A percentile compares a stretch with the other conserved stretches of the same genome.
Conservation (phyloP, 2,113 vertebrate species). For the Cephalopterus ornatus region DNA sequence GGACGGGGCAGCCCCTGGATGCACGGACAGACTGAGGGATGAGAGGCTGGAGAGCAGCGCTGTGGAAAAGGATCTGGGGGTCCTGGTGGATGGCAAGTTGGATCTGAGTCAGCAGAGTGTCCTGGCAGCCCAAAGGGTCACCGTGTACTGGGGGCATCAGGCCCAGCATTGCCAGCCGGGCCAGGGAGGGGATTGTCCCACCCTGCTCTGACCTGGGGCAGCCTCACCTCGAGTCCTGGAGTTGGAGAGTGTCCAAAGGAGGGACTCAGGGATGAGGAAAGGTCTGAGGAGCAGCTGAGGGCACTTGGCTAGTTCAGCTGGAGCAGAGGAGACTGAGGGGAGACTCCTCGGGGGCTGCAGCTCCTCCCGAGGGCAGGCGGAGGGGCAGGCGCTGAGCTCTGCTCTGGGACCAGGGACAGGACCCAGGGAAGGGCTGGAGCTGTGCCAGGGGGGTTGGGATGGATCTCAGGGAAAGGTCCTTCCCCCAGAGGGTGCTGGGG, state of each 20-base stretch:
- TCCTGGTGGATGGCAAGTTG: not conserved
- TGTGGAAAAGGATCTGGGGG: not conserved
- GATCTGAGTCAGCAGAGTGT: not conserved
- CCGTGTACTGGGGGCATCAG: not conserved
- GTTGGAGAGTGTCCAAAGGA: not conserved
- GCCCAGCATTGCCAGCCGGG: accelerated
- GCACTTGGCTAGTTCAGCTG: not conserved
- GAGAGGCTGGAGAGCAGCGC: not conserved
- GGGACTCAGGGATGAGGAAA: accelerated
- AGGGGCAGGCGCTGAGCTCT: not conserved
- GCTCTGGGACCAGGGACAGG: not conserved
- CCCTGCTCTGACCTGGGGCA: not conserved
- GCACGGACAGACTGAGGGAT: not conserved
- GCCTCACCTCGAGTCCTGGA: not conserved
- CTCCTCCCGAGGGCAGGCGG: not conserved
- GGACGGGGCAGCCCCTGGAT: not conserved
- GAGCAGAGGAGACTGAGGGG: not conserved
- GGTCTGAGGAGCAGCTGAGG: not conserved
- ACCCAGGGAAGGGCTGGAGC: not conserved
- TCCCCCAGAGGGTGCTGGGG: not conserved
- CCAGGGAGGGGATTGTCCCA: accelerated
- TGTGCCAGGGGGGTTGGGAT: not conserved
- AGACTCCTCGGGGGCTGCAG: not conserved
- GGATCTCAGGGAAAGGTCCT: not conserved
- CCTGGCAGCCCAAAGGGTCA: not conserved